Percentiles rank a stretch among this genome's conserved stretches.
phyloP scores from a whole-genome alignment of 37 sponge, comb jelly and placozoan species.

The Petrosia ficiformis region DNA sequence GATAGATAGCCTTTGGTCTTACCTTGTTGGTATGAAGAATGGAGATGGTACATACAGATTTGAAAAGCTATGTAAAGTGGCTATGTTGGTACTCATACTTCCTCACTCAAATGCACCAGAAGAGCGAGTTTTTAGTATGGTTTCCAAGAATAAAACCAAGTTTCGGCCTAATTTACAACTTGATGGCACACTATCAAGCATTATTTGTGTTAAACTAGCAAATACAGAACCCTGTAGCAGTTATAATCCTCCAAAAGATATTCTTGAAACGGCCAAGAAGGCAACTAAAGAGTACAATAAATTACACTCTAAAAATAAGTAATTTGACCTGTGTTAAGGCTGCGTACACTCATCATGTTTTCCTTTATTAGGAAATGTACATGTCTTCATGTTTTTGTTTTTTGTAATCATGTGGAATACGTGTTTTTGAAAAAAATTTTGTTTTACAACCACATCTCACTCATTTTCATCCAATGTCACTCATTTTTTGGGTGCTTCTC shows the following conservation, averaged over 20 bases:
- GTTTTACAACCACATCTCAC: too few species aligned
- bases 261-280: slow-evolving; percentile 3
- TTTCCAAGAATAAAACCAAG: slow-evolving; percentile 32
- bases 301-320: too few species aligned
- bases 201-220: slow-evolving; percentile 8
- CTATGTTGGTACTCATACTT: slow-evolving; percentile 15
- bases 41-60: neutral
- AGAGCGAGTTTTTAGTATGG: slow-evolving; percentile 33
- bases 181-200: slow-evolving; percentile 31
- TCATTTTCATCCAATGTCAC: too few species aligned
- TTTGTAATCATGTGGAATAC: too few species aligned
- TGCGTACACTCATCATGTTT: neutral
- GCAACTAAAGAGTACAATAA: slow-evolving; percentile 13
- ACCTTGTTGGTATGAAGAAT: neutral
- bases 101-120: slow-evolving; percentile 52
- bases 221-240: slow-evolving; percentile 12
- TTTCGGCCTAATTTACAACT: slow-evolving; percentile 12
- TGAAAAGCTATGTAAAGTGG: slow-evolving; percentile 15
- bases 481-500: neutral
- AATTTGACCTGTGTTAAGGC: too few species aligned
- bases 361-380: neutral
- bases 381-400: too few species aligned
- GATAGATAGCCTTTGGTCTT: slow-evolving; percentile 26
- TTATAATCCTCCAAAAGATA: slow-evolving; percentile 16
- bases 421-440: too few species aligned